Conservation (phyloP, 2,113 vertebrate species). For the Garra rufa region DNA sequence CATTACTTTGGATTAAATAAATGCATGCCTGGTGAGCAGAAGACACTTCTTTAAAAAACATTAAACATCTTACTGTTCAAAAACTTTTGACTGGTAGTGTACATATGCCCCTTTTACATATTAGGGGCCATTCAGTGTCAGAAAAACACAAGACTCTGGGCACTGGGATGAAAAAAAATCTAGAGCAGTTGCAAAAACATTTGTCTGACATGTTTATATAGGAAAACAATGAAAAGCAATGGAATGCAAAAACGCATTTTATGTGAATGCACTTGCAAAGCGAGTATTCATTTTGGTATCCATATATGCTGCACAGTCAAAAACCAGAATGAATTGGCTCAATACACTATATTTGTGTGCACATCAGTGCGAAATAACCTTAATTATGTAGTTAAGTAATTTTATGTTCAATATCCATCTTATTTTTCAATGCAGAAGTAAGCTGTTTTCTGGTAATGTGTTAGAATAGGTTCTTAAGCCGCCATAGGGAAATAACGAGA, state of each 20-base stretch:
- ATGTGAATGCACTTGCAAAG: background rate
- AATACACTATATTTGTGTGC: background rate
- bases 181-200: background rate
- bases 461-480: too few relatives aligned
- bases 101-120: background rate
- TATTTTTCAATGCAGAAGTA: too few relatives aligned
- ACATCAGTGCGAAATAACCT: background rate
- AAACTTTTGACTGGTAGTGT: too few relatives aligned
- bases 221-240: background rate
- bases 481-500: too few relatives aligned
- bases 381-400: background rate
- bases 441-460: too few relatives aligned
- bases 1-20: too few relatives aligned
- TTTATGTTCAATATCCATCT: background rate
- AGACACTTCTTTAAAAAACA: too few relatives aligned
- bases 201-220: background rate
- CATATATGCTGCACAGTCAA: background rate
- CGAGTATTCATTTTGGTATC: background rate
- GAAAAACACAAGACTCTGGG: too few relatives aligned
- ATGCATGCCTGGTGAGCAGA: too few relatives aligned
- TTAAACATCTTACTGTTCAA: too few relatives aligned
- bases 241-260: background rate
- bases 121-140: background rate
- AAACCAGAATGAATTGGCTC: background rate
- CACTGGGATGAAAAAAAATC: too few relatives aligned